Evolutionary conservation across 2,113 vertebrate genomes (phyloP).

Genomic region (Tychaedon coryphoeus): DNA sequence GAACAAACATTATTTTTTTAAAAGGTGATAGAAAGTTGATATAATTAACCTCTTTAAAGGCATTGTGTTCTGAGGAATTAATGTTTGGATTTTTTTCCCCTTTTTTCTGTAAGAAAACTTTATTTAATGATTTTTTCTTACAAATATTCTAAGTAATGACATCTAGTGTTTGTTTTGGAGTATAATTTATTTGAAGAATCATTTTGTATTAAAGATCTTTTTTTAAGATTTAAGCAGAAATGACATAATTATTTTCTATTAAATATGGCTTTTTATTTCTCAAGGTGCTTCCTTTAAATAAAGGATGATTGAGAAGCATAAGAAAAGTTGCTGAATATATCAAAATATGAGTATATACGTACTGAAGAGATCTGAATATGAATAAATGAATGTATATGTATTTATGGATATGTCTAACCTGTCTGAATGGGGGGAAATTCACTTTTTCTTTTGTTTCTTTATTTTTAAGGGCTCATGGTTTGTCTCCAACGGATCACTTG

Average conservation of each 20-base stretch:
- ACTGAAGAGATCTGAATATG: background rate
- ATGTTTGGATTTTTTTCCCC: background rate
- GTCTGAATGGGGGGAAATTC: background rate
- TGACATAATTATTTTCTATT: background rate
- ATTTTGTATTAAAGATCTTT: background rate
- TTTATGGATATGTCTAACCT: background rate
- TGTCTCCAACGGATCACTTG: constrained; percentile 93
- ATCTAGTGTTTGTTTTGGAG: background rate
- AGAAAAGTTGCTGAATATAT: background rate
- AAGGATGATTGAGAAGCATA: background rate
- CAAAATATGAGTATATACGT: background rate
- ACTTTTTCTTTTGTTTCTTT: background rate
- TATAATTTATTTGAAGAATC: background rate
- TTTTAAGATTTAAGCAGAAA: background rate
- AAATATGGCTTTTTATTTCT: background rate
- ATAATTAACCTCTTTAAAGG: background rate
- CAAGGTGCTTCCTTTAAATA: background rate
- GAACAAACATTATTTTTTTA: background rate
- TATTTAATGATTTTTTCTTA: background rate
- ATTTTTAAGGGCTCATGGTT: constrained; percentile 88
- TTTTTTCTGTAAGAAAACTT: background rate
- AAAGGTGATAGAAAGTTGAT: background rate
- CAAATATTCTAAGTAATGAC: background rate
- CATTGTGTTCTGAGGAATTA: background rate
- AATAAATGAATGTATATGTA: background rate